Evolutionary conservation across 2,888 invertebrate genomes (phyloP).

Genomic region (Luperina testacea): DNA sequence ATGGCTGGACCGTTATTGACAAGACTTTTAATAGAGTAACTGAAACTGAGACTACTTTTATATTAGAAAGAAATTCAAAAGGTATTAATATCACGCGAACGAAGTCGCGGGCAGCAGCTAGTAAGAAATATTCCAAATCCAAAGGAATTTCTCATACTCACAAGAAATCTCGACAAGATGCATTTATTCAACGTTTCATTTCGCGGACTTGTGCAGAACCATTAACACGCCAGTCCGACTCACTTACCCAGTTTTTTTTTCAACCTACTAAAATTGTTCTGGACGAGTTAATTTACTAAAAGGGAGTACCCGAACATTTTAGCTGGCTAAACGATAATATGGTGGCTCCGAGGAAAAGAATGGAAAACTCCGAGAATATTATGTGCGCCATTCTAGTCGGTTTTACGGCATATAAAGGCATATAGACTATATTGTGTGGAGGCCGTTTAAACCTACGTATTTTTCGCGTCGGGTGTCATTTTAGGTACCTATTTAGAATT

Average conservation of each 20-base stretch:
- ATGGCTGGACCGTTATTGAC: too few relatives aligned
- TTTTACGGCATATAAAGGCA: conserved; percentile 30
- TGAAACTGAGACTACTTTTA: too few relatives aligned
- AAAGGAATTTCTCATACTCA: not conserved
- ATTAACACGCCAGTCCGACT: rapidly evolving
- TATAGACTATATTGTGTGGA: conserved; percentile 6
- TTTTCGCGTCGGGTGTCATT: conserved; percentile 7
- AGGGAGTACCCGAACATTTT: conserved; percentile 38
- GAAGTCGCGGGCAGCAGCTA: too few relatives aligned
- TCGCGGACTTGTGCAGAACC: not conserved
- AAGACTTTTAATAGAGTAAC: too few relatives aligned
- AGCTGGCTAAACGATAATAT: conserved; percentile 39
- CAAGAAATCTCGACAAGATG: not conserved
- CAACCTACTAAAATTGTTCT: conserved; percentile 34
- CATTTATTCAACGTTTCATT: not conserved
- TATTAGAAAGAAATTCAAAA: too few relatives aligned
- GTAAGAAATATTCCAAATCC: not conserved
- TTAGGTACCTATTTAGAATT: not conserved
- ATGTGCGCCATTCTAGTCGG: conserved; percentile 10
- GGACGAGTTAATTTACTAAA: conserved; percentile 53
- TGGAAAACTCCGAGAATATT: conserved; percentile 20
- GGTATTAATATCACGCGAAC: too few relatives aligned
- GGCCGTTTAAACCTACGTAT: not conserved
- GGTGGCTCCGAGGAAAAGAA: conserved; percentile 31
- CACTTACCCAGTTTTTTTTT: conserved; percentile 30